Conservation (phyloP, 2,797 vertebrate species). For the Cryptoblepharus egeriae region DNA sequence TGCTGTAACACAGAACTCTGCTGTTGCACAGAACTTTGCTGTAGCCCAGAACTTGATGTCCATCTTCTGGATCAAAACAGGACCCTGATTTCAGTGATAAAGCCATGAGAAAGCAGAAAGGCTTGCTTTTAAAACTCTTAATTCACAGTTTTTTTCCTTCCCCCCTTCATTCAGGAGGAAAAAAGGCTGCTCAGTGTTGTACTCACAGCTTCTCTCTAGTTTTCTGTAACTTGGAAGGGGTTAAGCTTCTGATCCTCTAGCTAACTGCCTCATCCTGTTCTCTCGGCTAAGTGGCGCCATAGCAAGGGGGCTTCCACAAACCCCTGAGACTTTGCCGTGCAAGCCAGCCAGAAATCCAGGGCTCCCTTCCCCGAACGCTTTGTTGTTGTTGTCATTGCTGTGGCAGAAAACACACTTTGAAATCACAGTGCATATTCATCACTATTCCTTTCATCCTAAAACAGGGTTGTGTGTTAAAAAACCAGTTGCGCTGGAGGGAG, state of each 20-base stretch:
- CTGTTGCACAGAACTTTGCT: too few species aligned
- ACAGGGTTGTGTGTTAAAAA: not conserved
- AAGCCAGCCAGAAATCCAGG: slow-evolving; percentile 77
- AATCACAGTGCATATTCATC: not conserved
- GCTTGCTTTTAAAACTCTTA: not conserved
- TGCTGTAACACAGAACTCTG: not conserved
- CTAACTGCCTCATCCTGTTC: slow-evolving; percentile 86
- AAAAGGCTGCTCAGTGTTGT: not conserved
- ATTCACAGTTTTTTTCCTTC: not conserved
- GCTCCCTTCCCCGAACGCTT: slow-evolving; percentile 32
- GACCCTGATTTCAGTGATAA: slow-evolving; percentile 8
- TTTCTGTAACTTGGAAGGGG: not conserved
- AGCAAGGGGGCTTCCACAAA: slow-evolving; percentile 84
- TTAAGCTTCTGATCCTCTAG: slow-evolving; percentile 37
- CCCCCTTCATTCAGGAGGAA: not conserved
- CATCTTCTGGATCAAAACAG: not conserved
- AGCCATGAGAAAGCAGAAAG: not conserved
- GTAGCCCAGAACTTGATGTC: not conserved
- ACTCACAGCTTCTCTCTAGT: rapidly evolving
- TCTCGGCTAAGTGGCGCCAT: slow-evolving; percentile 88
- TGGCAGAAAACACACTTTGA: not conserved
- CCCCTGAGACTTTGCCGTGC: slow-evolving; percentile 85
- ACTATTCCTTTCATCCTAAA: not conserved
- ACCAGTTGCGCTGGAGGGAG: not conserved
- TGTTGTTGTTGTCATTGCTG: not conserved